Conservation (phyloP, 2,888 invertebrate species). For the Rhagonycha fulva region DNA sequence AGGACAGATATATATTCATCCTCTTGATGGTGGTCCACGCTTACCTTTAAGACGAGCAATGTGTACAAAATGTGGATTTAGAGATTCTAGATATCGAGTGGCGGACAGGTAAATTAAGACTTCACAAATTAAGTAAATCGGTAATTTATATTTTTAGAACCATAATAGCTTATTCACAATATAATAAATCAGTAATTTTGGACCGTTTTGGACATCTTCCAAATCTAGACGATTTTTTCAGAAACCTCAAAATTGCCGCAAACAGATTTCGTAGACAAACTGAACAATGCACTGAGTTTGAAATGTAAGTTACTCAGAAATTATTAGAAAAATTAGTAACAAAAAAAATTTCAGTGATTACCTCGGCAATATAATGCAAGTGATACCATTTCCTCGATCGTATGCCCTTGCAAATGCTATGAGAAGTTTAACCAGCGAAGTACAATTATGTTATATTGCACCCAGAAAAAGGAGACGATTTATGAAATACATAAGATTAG, state of each 20-base stretch:
- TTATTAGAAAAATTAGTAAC: background rate
- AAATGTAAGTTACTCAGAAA: background rate
- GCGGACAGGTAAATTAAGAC: background rate
- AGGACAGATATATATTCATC: background rate
- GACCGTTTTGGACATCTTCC: background rate
- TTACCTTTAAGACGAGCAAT: background rate
- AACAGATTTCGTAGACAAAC: background rate
- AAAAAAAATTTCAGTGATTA: background rate
- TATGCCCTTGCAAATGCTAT: background rate
- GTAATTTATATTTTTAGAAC: background rate
- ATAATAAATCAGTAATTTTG: background rate
- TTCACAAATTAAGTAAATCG: background rate
- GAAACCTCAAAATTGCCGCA: background rate
- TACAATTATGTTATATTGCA: background rate
- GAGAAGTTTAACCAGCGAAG: background rate
- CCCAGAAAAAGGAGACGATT: background rate
- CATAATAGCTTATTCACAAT: background rate
- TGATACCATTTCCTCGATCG: background rate
- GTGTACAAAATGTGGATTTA: background rate
- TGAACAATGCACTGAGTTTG: background rate
- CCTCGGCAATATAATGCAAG: background rate
- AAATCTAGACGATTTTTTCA: background rate
- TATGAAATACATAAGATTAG: background rate
- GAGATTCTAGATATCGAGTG: background rate
- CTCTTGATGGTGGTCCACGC: background rate